A percentile compares a stretch with the other conserved stretches of the same genome.
Evolutionary conservation across 2,113 vertebrate genomes (phyloP).

Genomic region (Corythornis madagascariensis): DNA sequence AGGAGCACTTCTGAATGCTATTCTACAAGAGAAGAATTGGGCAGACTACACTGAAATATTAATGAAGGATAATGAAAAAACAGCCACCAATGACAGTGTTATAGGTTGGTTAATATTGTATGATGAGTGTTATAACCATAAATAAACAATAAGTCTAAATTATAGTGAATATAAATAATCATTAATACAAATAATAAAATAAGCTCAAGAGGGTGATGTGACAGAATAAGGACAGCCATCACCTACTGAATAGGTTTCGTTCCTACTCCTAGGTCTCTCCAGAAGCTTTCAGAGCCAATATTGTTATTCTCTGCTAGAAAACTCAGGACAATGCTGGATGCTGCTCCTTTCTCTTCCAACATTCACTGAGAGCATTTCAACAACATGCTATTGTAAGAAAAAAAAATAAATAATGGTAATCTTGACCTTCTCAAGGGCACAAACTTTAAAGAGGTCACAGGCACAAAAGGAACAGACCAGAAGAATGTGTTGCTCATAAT

Average conservation of each 20-base stretch:
- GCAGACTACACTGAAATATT: slow-evolving; percentile 68
- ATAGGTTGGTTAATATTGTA: slow-evolving; percentile 73
- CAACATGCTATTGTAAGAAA: background rate
- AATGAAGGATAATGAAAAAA: slow-evolving; percentile 70
- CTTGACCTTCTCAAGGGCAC: background rate
- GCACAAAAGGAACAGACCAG: background rate
- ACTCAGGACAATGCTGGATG: background rate
- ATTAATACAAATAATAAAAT: slow-evolving; percentile 63
- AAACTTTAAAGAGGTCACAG: background rate
- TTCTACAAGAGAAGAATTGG: slow-evolving; percentile 50
- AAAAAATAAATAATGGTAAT: background rate
- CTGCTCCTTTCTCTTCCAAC: background rate
- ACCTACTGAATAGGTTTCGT: slow-evolving; percentile 7
- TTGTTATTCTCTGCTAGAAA: background rate
- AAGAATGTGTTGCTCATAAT: background rate
- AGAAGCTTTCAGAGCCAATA: background rate
- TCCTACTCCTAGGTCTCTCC: background rate
- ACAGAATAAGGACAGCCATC: slow-evolving; percentile 31
- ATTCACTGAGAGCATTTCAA: background rate
- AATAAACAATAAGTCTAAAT: slow-evolving; percentile 77
- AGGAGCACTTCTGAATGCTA: background rate
- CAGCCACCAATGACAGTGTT: slow-evolving; percentile 4
- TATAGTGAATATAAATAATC: slow-evolving; percentile 72
- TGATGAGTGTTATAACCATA: slow-evolving; percentile 73
- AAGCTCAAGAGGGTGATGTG: background rate